Percentiles rank a stretch among this genome's conserved stretches.
Conservation (phyloP, 2,888 invertebrate genomes). For the Gasteruption jaculator region DNA sequence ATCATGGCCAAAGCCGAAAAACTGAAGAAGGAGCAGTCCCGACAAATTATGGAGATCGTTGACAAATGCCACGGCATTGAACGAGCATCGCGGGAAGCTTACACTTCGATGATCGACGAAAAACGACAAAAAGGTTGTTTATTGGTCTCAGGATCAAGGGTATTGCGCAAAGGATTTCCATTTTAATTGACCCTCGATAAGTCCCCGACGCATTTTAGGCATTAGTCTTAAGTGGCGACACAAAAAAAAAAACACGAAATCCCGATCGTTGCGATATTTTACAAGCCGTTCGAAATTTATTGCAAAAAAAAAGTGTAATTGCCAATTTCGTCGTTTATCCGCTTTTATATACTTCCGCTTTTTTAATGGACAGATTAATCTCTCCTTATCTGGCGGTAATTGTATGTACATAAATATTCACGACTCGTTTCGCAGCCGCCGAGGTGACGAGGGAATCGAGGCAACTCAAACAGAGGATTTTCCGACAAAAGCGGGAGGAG, state of each 20-base stretch:
- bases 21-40: slow-evolving; percentile 15
- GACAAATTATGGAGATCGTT: slow-evolving; percentile 19
- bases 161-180: too few species aligned
- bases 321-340: not conserved
- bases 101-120: slow-evolving; percentile 22
- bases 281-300: too few species aligned
- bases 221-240: too few species aligned
- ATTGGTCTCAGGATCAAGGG: too few species aligned
- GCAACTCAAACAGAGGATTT: slow-evolving; percentile 17
- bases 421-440: slow-evolving; percentile 21
- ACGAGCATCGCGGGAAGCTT: slow-evolving; percentile 21
- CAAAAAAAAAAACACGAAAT: too few species aligned
- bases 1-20: slow-evolving; percentile 24
- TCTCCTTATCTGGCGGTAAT: too few species aligned
- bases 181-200: too few species aligned
- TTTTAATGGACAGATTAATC: too few species aligned
- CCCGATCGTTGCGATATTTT: too few species aligned
- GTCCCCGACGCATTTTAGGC: too few species aligned
- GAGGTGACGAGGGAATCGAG: slow-evolving; percentile 25
- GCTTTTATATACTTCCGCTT: too few species aligned
- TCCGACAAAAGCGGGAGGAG: slow-evolving; percentile 43
- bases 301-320: not conserved
- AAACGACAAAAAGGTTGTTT: slow-evolving; percentile 28
- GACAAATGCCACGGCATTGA: slow-evolving; percentile 24
- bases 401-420: too few species aligned